phyloP scores from a whole-genome alignment of 2,888 invertebrate genomes.

The Mythimna loreyi region DNA sequence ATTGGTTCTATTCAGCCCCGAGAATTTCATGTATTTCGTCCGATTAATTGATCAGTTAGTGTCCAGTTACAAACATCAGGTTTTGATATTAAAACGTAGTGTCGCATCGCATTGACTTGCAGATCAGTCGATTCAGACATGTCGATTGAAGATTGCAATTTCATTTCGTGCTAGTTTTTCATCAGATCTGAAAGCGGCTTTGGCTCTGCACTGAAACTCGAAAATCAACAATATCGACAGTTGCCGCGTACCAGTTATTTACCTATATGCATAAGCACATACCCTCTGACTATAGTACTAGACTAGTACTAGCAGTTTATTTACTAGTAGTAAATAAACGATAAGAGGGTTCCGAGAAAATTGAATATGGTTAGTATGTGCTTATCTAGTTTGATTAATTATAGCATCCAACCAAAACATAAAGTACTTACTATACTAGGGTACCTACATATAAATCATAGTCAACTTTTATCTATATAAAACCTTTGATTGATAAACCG shows the following conservation, averaged over 20 bases:
- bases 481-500: no score
- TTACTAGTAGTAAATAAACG: neutral
- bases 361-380: neutral
- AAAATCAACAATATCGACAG: constrained; percentile 17
- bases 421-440: no score
- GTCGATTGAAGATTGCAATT: constrained; percentile 48
- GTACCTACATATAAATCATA: no score
- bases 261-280: neutral
- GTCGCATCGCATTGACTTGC: constrained; percentile 54
- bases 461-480: no score
- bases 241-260: neutral
- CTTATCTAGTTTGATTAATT: no score
- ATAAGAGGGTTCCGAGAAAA: neutral
- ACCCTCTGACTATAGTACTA: neutral
- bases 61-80: constrained; percentile 13
- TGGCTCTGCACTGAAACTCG: constrained; percentile 22
- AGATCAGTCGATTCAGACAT: constrained; percentile 47
- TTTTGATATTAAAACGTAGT: constrained; percentile 39
- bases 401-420: no score
- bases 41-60: constrained; percentile 6
- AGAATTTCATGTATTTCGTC: constrained; percentile 5
- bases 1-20: neutral
- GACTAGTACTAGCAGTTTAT: no score
- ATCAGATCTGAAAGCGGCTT: constrained; percentile 40
- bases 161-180: constrained; percentile 42